Evolutionary conservation across 2,113 vertebrate species (phyloP), one percentile per base, ranked within the genome.

Genomic region (Thalassarche chlororhynchos): DNA sequence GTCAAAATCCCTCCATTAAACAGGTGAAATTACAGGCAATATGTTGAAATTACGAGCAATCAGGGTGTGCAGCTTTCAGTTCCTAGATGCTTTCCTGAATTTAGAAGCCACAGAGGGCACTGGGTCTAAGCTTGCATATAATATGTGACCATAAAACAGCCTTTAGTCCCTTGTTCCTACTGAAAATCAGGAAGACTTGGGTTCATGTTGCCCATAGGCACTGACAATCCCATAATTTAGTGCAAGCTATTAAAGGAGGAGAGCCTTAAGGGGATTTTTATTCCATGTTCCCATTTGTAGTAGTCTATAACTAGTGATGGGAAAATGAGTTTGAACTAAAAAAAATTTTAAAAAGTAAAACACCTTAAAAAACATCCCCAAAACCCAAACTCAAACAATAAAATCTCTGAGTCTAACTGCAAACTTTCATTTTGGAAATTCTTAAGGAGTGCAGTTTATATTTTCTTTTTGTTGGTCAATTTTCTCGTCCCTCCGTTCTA

Each of bases 301-400:
- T 20, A 51, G 51, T 9, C 49, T 28, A 5, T 34, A 47, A 24
- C 5, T n/a, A 57, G 24, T 2, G 1, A 46, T 26, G 47, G 16
- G 8, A n/a, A 89, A 80, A 57, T 2, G 3, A 0, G 4, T 40
- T 93, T 49, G 36, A 93, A 51, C 7, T 57, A 36, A 68, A 19
- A 24, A 8, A 3, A 7, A 1, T 2, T 42, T 25, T 12, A 18
- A 25, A 32, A 64, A 86, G 1, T 3, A 12, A 6, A 62, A 26
- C 9, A 12, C 4, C 2, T 19, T 14, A 49, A 40, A 83, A 58
- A 24, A 69, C 16, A 4, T 6, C 8, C 25, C 32, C 24, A 4
- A 46, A 44, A 8, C 40, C 5, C 9, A 36, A 65, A 26, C 19
- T 3, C 28, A 65, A 74, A 28, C 8, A 38, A n/a, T 8, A 49